A percentile compares a stretch with the other conserved stretches of the same genome.
Conservation (phyloP, 2,888 invertebrate species). For the Drosophila birchii region DNA sequence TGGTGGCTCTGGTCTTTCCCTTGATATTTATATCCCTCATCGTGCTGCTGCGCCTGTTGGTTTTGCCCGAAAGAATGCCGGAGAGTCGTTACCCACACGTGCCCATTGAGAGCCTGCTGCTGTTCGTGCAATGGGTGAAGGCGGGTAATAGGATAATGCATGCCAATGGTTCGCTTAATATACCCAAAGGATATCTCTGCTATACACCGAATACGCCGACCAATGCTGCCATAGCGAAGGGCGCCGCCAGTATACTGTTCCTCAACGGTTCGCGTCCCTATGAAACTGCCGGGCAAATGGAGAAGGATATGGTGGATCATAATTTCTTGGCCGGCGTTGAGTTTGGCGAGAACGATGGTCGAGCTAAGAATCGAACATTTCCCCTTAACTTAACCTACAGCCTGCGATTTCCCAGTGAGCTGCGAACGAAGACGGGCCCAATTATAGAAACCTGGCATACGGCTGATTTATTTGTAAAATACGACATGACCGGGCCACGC, state of each 20-base stretch:
- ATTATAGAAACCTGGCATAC: constrained; percentile 87
- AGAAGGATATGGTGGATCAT: constrained; percentile 30
- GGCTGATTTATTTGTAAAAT: constrained; percentile 87
- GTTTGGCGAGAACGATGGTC: constrained; percentile 78
- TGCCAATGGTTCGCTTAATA: constrained; percentile 35
- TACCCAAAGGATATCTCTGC: constrained; percentile 75
- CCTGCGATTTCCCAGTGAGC: constrained; percentile 87
- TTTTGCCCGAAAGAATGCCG: not conserved
- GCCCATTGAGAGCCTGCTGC: constrained; percentile 8
- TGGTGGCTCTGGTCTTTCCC: constrained; percentile 12
- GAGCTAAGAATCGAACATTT: constrained; percentile 59
- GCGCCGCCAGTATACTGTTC: constrained; percentile 36
- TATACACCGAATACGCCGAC: constrained; percentile 84
- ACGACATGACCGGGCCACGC: constrained; percentile 88
- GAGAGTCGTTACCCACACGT: constrained; percentile 8
- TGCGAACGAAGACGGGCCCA: constrained; percentile 82
- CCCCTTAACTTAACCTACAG: constrained; percentile 85
- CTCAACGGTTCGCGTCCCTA: constrained; percentile 24
- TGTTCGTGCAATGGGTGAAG: not conserved
- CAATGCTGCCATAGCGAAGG: constrained; percentile 59
- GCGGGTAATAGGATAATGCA: constrained; percentile 35
- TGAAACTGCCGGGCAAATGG: constrained; percentile 25
- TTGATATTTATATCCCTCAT: constrained; percentile 25
- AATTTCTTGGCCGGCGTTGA: constrained; percentile 85
- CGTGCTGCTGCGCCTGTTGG: constrained; percentile 25